Base-by-base conservation (phyloP, 2,888 invertebrate genomes). In the Deilephila porcellus region DNA sequence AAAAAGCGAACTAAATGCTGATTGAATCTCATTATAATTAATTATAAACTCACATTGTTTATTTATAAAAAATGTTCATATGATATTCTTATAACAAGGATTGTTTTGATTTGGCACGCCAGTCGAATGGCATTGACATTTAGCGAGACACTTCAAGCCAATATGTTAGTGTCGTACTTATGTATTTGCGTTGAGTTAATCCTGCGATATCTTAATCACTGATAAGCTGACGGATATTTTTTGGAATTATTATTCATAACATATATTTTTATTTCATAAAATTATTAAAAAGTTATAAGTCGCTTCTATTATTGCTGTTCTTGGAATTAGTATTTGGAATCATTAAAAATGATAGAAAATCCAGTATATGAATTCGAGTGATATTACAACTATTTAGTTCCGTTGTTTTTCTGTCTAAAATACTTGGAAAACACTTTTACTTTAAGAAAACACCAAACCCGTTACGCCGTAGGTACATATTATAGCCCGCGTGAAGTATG, bases 101-200 rank as follows among this genome's bases (percentile, higher is more conserved):
- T 74, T 77, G 77, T 78, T 80, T 76, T 77, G 79, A 81, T 78
- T 80, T 74, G 76, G 73, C 75, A 76, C 76, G 78, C 76, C 74
- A 71, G 72, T 77, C 74, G 73, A 76, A 75, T 77, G 78, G 77
- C 77, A 80, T 77, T 79, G 81, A 81, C 81, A 80, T 79, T 80
- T 71, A 71, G 76, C 78, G 45, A 67, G 45, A 52, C 67, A 52
- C 25, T 67, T 3, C n/a, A 45, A 37, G 67, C 67, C 52, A 67
- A 17, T 25, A 25, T 67, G 45, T 45, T 25, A 45, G 37, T 67
- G 25, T 14, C 45, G 37, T 64, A 20, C n/a, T 64, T 11, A 20
- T 11, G 60, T 60, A 17, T 37, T 63, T 64, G n/a, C 37, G 32
- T 63, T 29, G 19, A 34, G 6, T 63, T 19, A 37, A 64, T 37